Conservation (phyloP, 2,888 invertebrate genomes). For the Rutpela maculata region DNA sequence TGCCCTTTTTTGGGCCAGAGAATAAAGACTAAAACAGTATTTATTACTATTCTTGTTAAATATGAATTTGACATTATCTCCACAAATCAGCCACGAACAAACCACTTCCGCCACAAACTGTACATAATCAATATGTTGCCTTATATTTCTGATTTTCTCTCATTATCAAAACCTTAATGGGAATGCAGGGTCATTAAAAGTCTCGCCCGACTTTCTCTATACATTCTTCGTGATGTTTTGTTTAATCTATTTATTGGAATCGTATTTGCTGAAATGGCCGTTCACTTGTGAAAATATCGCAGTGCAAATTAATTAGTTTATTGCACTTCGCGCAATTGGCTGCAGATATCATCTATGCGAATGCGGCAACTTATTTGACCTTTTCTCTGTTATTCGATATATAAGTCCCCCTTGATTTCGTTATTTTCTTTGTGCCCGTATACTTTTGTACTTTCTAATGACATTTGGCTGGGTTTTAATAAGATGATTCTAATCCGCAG, state of each 20-base stretch:
- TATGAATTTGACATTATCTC: too few species aligned
- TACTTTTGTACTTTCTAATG: constrained; percentile 32
- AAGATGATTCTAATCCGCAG: constrained; percentile 35
- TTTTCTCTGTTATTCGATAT: constrained; percentile 29
- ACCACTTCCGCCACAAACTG: too few species aligned
- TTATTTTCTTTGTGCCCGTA: constrained; percentile 19
- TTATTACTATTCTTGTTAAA: too few species aligned
- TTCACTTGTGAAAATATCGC: constrained; percentile 52
- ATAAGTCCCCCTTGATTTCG: constrained; percentile 20
- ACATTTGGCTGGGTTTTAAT: constrained; percentile 31
- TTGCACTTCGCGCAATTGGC: constrained; percentile 51
- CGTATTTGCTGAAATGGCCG: constrained; percentile 50
- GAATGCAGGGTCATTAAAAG: background rate
- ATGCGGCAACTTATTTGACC: constrained; percentile 34
- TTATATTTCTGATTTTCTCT: background rate
- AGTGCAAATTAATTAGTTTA: constrained; percentile 54
- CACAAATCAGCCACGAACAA: too few species aligned
- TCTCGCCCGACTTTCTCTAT: constrained; percentile 11
- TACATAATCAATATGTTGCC: too few species aligned
- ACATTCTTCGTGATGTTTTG: constrained; percentile 49
- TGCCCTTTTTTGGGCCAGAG: too few species aligned
- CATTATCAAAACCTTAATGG: constrained; percentile 7
- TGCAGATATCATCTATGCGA: constrained; percentile 24
- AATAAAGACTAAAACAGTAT: too few species aligned
- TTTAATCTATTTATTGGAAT: constrained; percentile 53